Conservation (phyloP, 2,888 invertebrate genomes). For the Synergus japonicus region DNA sequence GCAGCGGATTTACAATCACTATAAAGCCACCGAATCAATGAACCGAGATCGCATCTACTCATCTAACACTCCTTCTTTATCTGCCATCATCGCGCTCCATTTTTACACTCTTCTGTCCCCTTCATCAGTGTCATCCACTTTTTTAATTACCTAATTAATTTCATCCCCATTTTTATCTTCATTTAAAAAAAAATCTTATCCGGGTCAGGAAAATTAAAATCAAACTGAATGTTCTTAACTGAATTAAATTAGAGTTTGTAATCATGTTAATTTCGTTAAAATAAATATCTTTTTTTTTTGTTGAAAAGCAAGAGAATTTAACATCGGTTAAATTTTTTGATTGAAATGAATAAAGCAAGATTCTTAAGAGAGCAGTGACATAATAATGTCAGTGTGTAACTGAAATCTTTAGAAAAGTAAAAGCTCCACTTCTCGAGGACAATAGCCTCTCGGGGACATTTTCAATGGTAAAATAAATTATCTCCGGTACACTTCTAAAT, state of each 20-base stretch:
- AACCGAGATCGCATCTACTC: conserved; percentile 55
- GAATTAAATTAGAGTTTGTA: no score
- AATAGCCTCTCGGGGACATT: no score
- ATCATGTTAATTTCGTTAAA: no score
- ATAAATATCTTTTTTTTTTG: no score
- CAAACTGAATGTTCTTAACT: no score
- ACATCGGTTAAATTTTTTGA: no score
- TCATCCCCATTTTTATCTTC: not conserved
- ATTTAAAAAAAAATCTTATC: not conserved
- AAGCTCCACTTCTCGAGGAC: no score
- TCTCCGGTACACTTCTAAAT: no score
- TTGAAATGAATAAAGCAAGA: no score
- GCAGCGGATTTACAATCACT: conserved; percentile 54
- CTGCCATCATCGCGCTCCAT: conserved; percentile 52
- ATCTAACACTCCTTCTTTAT: conserved; percentile 48
- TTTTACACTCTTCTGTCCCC: conserved; percentile 45
- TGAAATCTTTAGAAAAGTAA: conserved; percentile 5
- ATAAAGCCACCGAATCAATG: conserved; percentile 57
- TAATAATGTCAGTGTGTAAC: not conserved
- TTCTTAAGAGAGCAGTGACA: no score
- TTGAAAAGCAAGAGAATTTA: no score
- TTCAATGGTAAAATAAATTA: no score
- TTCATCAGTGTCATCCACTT: not conserved
- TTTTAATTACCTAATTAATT: conserved; percentile 35
- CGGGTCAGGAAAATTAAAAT: not conserved